Evolutionary conservation across 1,140 invertebrate species (phyloP), one percentile per base, ranked within the genome.

Genomic region (Cryptotermes secundus): DNA sequence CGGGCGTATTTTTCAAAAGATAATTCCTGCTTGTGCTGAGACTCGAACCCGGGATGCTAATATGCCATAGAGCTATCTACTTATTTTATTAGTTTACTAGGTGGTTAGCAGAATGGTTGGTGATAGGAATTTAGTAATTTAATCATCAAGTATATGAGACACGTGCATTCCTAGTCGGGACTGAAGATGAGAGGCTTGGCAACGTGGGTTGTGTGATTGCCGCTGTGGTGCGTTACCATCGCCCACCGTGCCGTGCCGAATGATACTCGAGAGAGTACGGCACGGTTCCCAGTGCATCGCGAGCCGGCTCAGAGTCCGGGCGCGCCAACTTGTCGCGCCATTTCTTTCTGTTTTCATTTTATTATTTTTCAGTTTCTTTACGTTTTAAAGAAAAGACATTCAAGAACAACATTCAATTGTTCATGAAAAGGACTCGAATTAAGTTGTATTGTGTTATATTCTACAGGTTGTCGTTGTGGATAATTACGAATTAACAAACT

Each of bases 201-300:
- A 31, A 72, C n/a, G n/a, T 72, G n/a, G 26, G 59, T 72, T 31
- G 26, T 72, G 26, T 72, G 26, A 72, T 72, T 72, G 59, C 59
- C 59, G 59, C 59, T 72, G 59, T 72, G 59, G 59, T 72, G 59
- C 59, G 59, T 72, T 72, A 72, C 59, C n/a, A 72, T 72, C 59
- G 59, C 59, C 14, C 9, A 26, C 59, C 59, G 53, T 72, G 59
- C 59, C 59, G 59, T n/a, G 59, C 26, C 59, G 45, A 49, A 19
- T 22, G 45, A 49, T 16, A 19, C n/a, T 4, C 6, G 26, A 12
- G 59, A 72, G 26, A 4, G 59, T 72, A 72, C 26, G 59, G 26
- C 59, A 31, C 59, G 59, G 59, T 72, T 26, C 26, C n/a, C 59
- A 72, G 59, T 72, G 59, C 59, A n/a, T n/a, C 59, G 59, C 59